phyloP scores from a whole-genome alignment of 2,888 invertebrate species.

The Carpatolechia fugitivella region DNA sequence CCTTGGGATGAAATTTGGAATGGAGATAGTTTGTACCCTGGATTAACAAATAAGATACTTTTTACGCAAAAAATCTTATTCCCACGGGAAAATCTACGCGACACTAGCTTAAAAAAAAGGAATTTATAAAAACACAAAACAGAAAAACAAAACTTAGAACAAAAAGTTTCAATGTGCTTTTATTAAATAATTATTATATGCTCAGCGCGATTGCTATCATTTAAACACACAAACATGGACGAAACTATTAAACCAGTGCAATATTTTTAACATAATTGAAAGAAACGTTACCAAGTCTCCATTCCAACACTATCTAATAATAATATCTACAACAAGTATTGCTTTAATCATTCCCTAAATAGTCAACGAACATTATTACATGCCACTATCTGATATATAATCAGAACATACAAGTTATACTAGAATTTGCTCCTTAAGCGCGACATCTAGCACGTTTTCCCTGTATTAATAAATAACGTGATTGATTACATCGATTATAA shows the following conservation, averaged over 20 bases:
- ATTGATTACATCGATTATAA: not conserved
- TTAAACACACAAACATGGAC: not conserved
- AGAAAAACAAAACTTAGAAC: too few relatives aligned
- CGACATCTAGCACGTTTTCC: constrained; percentile 26
- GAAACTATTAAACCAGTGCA: not conserved
- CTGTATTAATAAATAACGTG: not conserved
- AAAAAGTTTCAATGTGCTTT: too few relatives aligned
- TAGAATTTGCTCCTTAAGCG: constrained; percentile 38
- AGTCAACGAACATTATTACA: not conserved
- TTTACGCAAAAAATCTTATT: too few relatives aligned
- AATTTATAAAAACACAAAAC: too few relatives aligned
- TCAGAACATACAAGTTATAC: not conserved
- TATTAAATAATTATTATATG: too few relatives aligned
- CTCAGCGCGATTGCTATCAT: too few relatives aligned
- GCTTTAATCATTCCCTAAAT: not conserved
- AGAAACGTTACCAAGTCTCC: not conserved
- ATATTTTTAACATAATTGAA: not conserved
- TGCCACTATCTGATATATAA: not conserved
- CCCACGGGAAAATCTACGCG: too few relatives aligned
- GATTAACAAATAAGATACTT: too few relatives aligned
- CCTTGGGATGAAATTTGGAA: too few relatives aligned
- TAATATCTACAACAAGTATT: not conserved
- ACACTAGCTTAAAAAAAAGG: too few relatives aligned
- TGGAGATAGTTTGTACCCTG: too few relatives aligned
- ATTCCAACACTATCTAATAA: not conserved